Percentiles rank a stretch among this genome's conserved stretches.
Evolutionary conservation across 2,113 vertebrate species (phyloP).

Genomic region (Crypturellus undulatus): DNA sequence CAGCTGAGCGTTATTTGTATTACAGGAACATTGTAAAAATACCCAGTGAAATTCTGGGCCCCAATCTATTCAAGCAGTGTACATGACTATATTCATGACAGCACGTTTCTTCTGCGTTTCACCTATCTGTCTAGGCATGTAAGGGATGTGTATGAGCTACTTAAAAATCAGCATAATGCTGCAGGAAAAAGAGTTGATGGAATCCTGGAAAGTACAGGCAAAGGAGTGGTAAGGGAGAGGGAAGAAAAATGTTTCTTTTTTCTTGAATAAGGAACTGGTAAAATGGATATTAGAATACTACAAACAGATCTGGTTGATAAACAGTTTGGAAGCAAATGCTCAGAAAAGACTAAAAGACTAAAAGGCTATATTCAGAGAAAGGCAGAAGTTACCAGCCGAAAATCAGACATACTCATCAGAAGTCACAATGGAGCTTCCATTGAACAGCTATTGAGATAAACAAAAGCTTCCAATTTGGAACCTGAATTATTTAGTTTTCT

Average conservation of each 20-base stretch:
- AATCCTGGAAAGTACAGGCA: background rate
- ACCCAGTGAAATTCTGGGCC: background rate
- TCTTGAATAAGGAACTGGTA: background rate
- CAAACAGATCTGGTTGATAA: background rate
- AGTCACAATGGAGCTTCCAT: background rate
- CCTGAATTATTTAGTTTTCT: background rate
- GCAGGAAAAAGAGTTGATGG: background rate
- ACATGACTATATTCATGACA: background rate
- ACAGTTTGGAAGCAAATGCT: background rate
- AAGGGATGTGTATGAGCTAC: background rate
- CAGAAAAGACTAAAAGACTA: background rate
- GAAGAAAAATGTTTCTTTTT: background rate
- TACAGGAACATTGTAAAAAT: background rate
- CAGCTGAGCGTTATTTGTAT: background rate
- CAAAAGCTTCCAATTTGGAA: background rate
- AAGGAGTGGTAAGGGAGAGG: background rate
- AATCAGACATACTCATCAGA: background rate
- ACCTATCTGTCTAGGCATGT: slow-evolving; percentile 9
- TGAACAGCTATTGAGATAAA: background rate
- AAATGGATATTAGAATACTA: background rate
- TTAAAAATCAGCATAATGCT: background rate
- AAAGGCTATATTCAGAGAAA: background rate
- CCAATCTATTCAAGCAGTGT: background rate
- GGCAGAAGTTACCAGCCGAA: background rate
- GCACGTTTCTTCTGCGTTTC: background rate